Percentiles rank a stretch among this genome's conserved stretches.
Conservation (phyloP, 2,797 vertebrate species). For the Bryconaethiops microstoma region DNA sequence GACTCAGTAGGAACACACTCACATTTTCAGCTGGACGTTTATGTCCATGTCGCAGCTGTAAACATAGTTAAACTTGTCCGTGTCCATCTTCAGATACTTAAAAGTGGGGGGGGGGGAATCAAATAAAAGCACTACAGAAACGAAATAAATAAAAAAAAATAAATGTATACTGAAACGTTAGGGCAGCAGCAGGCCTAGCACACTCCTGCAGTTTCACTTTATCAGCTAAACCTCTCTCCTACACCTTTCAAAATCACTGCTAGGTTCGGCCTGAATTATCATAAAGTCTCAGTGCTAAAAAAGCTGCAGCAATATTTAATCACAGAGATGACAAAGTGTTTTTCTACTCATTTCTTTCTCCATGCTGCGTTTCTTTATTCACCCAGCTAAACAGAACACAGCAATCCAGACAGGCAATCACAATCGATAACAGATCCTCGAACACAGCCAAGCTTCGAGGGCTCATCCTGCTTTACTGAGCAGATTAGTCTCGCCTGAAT, state of each 20-base stretch:
- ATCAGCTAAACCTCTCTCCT: background rate
- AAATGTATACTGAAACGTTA: background rate
- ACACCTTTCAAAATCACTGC: background rate
- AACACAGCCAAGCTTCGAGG: rapidly evolving
- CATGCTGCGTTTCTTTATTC: conserved; percentile 67
- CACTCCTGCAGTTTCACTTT: conserved; percentile 7
- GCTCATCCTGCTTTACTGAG: conserved; percentile 2
- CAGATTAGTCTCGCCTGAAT: conserved; percentile 62
- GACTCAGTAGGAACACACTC: conserved; percentile 67
- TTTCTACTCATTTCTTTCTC: conserved; percentile 48
- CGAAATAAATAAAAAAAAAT: conserved; percentile 54
- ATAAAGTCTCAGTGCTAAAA: background rate
- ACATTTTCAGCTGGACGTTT: conserved; percentile 98
- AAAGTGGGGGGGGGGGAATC: conserved; percentile 45
- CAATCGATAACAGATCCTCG: conserved; percentile 47
- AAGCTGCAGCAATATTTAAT: conserved; percentile 41
- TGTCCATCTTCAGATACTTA: conserved; percentile 77
- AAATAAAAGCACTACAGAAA: conserved; percentile 37
- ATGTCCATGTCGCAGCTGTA: conserved; percentile 97
- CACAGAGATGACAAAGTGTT: conserved; percentile 44
- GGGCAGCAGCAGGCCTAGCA: conserved; percentile 26
- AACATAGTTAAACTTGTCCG: conserved; percentile 92
- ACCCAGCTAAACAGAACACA: conserved; percentile 65
- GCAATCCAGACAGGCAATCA: conserved; percentile 56
- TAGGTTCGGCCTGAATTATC: background rate